Conservation (phyloP, 2,797 vertebrate genomes). For the Orestias chungarensis region DNA sequence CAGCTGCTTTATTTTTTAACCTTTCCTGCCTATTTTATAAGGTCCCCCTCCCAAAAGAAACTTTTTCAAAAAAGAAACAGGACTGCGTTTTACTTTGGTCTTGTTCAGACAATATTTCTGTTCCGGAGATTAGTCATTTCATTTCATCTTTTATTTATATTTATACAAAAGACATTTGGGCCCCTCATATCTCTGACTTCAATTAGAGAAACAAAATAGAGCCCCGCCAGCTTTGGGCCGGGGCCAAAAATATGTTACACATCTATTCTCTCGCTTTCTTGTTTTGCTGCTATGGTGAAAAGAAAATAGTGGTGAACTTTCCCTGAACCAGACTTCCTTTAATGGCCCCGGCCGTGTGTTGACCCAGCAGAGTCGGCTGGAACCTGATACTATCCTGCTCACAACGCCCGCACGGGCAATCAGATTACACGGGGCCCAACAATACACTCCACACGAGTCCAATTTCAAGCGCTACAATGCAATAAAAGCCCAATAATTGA, state of each 20-base stretch:
- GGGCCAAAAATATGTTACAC: conserved; percentile 88
- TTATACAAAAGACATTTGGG: conserved; percentile 79
- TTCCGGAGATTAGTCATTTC: conserved; percentile 58
- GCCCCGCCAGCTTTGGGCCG: conserved; percentile 76
- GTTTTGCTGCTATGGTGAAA: conserved; percentile 92
- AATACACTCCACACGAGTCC: conserved; percentile 88
- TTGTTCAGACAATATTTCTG: conserved; percentile 62
- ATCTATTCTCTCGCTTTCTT: conserved; percentile 78
- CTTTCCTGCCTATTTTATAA: conserved; percentile 24
- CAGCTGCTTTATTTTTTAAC: conserved; percentile 21
- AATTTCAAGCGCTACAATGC: conserved; percentile 89
- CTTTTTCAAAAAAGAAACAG: conserved; percentile 15
- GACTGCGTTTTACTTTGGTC: conserved; percentile 28
- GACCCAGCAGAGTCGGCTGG: conserved; percentile 92
- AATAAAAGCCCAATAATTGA: conserved; percentile 89
- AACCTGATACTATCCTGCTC: conserved; percentile 94
- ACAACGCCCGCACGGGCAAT: conserved; percentile 94
- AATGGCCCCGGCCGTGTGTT: conserved; percentile 91
- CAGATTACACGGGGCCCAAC: conserved; percentile 90
- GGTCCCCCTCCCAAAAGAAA: conserved; percentile 10
- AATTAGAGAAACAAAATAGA: conserved; percentile 85
- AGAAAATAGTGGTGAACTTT: conserved; percentile 99
- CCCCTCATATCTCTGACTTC: conserved; percentile 84
- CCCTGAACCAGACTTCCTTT: conserved; percentile 97
- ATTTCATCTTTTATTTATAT: conserved; percentile 73